Base-by-base conservation (phyloP, 2,113 vertebrate species). In the Aplodontia rufa region DNA sequence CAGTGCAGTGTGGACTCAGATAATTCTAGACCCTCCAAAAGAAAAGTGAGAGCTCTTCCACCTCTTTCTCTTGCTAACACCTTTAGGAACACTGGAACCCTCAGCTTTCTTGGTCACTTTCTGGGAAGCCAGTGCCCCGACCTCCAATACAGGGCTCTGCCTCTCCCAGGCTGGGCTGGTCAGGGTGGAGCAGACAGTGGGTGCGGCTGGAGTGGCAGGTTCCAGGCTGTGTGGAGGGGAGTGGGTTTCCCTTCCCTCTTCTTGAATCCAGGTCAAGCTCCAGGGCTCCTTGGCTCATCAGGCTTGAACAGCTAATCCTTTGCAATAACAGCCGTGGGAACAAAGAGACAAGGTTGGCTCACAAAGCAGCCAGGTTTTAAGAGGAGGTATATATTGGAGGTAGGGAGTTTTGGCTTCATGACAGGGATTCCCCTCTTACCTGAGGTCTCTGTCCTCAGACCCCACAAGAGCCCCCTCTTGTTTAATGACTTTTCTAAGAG, bases 251-350 rank as follows among this genome's bases (percentile, higher is more conserved):
- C 47, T 74, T 51, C 47, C 49, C 85, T 42, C 76, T 0, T 28
- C 62, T 74, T 2, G 0, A 90, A 89, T 87, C 87, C n/a, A 78
- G 90, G 72, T 93, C 76, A 92, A 64, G 81, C 28, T 45, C 64
- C 3, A 8, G 26, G 22, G 1, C 69, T 87, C 58, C 87, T 55
- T 74, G 87, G 62, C 71, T 90, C 84, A 42, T 35, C n/a, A 55
- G 71, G 37, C 55, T 35, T 62, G 8, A 93, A 60, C 64, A 87
- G 58, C 87, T 94, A 81, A 90, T 90, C 92, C 76, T 95, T 72
- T 85, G 87, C 74, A 82, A 53, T 76, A 87, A 85, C 72, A 96
- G 78, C 47, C 40, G 53, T 84, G 66, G 79, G 76, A 96, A 86
- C 3, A 37, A 69, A 87, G 71, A 96, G 53, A 87, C 47, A 47